Evolutionary conservation across 2,888 invertebrate species (phyloP), one percentile per base, ranked within the genome.

Genomic region (Drosophila leonis): DNA sequence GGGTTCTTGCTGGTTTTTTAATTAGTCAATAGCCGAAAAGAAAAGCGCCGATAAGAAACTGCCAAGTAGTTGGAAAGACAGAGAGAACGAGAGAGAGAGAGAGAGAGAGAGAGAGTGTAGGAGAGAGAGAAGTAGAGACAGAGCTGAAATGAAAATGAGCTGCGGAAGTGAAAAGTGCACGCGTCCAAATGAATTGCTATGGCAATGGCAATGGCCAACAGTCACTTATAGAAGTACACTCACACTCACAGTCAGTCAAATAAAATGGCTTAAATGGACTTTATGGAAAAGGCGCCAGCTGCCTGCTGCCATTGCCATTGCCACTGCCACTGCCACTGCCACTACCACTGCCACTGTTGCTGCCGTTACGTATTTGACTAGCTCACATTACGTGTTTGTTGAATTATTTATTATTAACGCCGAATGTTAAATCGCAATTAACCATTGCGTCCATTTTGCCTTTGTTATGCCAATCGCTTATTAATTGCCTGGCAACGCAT

Each of bases 1-100:
- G 57, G 68, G 67, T 56, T 68, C 60, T 73, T 71, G 62, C 63
- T 82, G 65, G 65, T 78, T 78, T 88, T 84, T 89, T 89, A 85
- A 85, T 85, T 85, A 89, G 84, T 85, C 84, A 85, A 85, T 85
- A 87, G 88, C 67, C 77, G 49, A 60, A 72, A 75, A 67, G 71
- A 61, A 69, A 81, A 71, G 76, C 72, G 46, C 63, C 78, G 80
- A 78, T 76, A 80, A 82, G 78, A 62, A 79, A 80, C 54, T 67
- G 77, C 65, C 78, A 59, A 72, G 69, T 69, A 65, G 76, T 62
- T 67, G 66, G 49, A 46, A 54, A 66, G 57, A n/a, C n/a, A 24
- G 20, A 51, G 33, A n/a, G 37, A 24, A 3, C 24, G 15, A 52
- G 35, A 35, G 51, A 9, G 10, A 33, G 24, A 24, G 29, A 13